A percentile compares a stretch with the other conserved stretches of the same genome.
phyloP scores from a whole-genome alignment of 1,140 invertebrate species.

The Drosophila grimshawi region DNA sequence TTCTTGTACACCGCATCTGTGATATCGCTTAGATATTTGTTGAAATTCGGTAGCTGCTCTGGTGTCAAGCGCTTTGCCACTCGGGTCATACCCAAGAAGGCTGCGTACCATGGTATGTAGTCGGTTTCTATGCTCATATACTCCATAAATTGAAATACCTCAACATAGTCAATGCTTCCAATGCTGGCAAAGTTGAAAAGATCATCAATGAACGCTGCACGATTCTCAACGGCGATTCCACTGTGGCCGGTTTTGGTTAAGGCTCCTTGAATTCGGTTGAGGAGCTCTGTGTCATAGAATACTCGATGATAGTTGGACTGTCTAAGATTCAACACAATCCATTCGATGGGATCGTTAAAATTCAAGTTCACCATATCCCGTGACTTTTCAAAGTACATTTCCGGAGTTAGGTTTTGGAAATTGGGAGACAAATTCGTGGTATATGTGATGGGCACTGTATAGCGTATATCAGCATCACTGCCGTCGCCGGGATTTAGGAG shows the following conservation, averaged over 20 bases:
- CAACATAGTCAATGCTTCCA: constrained; percentile 85
- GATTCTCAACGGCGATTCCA: constrained; percentile 88
- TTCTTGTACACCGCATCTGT: constrained; percentile 41
- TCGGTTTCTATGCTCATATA: constrained; percentile 86
- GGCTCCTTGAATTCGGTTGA: constrained; percentile 84
- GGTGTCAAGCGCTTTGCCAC: constrained; percentile 50
- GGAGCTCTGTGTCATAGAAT: constrained; percentile 86
- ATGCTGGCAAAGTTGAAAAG: constrained; percentile 88
- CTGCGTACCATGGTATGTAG: constrained; percentile 86
- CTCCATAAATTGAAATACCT: constrained; percentile 85
- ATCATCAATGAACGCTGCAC: constrained; percentile 92
- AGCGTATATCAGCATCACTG: constrained; percentile 74
- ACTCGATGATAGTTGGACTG: constrained; percentile 88
- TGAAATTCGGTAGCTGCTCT: constrained; percentile 53
- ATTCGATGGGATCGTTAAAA: constrained; percentile 68
- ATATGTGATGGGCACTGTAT: constrained; percentile 89
- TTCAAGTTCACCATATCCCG: constrained; percentile 53
- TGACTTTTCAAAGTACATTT: constrained; percentile 84
- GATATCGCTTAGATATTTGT: constrained; percentile 48
- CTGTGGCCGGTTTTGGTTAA: constrained; percentile 81
- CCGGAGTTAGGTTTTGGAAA: constrained; percentile 86
- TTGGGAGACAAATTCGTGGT: constrained; percentile 84
- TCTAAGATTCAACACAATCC: constrained; percentile 85
- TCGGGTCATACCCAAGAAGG: constrained; percentile 56
- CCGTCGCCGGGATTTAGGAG: constrained; percentile 82